phyloP scores from a whole-genome alignment of 2,113 vertebrate genomes.

The Bolborhynchus lineola region DNA sequence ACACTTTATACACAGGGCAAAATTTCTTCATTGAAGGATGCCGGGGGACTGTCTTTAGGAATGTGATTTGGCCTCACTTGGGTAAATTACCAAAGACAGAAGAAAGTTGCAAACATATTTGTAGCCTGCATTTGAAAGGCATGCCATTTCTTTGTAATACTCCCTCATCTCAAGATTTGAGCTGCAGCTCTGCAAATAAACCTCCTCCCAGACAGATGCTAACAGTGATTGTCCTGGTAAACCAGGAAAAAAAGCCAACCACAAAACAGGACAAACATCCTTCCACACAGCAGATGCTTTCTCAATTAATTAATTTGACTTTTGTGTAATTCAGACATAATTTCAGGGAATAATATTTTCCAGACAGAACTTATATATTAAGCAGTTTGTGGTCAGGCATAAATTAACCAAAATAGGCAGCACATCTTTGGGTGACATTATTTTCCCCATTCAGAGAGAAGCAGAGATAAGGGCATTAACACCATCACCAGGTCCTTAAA shows the following conservation, averaged over 20 bases:
- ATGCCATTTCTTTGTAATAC: conserved; percentile 37
- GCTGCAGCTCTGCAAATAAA: conserved; percentile 30
- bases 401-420: conserved; percentile 54
- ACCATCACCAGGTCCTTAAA: not conserved
- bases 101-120: conserved; percentile 55
- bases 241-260: not conserved
- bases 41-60: conserved; percentile 55
- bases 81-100: conserved; percentile 56
- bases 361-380: conserved; percentile 68
- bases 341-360: conserved; percentile 74
- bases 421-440: conserved; percentile 4
- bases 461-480: not conserved
- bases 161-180: not conserved
- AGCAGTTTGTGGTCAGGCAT: conserved; percentile 61
- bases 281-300: conserved; percentile 62
- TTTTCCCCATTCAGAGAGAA: not conserved
- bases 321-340: conserved; percentile 63
- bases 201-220: conserved; percentile 30
- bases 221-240: conserved; percentile 15
- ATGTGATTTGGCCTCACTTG: conserved; percentile 41
- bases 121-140: conserved; percentile 46
- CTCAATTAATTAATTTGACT: conserved; percentile 72
- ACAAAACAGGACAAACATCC: conserved; percentile 28
- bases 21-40: conserved; percentile 58
- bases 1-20: conserved; percentile 46